Conservation (phyloP, 2,113 vertebrate genomes). For the Plestiodon gilberti region DNA sequence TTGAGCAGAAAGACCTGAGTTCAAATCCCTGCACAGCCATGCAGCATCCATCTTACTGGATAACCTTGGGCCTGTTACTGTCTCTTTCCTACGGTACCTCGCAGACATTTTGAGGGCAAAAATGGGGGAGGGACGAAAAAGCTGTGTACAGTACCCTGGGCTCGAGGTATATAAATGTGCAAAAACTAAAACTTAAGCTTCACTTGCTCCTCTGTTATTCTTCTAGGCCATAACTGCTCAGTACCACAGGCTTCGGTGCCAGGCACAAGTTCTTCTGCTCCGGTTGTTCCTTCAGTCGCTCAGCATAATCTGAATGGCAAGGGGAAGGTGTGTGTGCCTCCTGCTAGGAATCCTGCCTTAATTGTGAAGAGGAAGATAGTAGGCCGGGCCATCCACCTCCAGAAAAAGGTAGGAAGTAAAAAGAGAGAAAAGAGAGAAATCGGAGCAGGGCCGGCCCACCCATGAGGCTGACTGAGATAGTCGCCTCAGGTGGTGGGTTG, state of each 20-base stretch:
- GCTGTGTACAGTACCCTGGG: no score
- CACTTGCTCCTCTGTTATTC: neutral
- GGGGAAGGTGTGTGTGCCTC: conserved; percentile 64
- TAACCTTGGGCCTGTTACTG: no score
- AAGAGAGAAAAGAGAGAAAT: accelerated
- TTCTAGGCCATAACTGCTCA: conserved; percentile 8
- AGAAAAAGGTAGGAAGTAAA: conserved; percentile 73
- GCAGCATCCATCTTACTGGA: no score
- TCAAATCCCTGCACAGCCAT: no score
- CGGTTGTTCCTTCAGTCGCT: accelerated
- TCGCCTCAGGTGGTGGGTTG: no score
- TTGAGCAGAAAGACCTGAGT: no score
- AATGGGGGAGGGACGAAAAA: no score
- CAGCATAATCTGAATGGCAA: conserved; percentile 16
- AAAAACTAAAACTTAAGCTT: neutral
- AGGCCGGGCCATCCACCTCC: conserved; percentile 79
- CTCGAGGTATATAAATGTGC: no score
- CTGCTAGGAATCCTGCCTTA: conserved; percentile 74
- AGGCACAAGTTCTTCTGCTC: neutral
- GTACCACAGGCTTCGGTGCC: neutral
- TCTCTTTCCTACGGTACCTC: no score
- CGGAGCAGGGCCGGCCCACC: no score
- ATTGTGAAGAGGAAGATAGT: conserved; percentile 77
- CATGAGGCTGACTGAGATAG: neutral
- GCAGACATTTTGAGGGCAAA: no score